Conservation (phyloP, 2,113 vertebrate species). For the Phainopepla nitens region DNA sequence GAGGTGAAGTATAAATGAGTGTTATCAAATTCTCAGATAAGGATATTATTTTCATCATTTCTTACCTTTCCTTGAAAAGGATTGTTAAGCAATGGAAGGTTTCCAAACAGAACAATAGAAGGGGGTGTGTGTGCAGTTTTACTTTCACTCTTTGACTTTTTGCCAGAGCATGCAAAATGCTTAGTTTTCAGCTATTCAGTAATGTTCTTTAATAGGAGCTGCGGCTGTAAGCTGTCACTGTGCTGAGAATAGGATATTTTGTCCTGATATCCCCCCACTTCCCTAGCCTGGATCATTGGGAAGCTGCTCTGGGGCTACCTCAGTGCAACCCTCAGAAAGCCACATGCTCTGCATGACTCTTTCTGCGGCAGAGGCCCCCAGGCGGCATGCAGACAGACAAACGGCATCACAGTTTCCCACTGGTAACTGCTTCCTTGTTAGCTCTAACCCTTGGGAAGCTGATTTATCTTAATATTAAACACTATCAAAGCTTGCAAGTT, state of each 20-base stretch:
- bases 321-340: neutral
- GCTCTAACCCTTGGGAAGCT: neutral
- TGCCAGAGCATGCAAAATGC: slow-evolving; percentile 28
- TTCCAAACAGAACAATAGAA: slow-evolving; percentile 57
- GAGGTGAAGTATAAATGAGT: neutral
- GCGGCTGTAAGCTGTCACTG: neutral
- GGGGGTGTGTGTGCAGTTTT: neutral
- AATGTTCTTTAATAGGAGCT: neutral
- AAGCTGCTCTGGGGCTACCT: neutral
- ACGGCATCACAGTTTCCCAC: neutral
- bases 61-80: neutral
- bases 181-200: slow-evolving; percentile 3
- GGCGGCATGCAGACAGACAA: neutral
- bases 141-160: slow-evolving; percentile 50
- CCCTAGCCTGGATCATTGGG: neutral
- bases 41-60: slow-evolving; percentile 27
- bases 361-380: neutral
- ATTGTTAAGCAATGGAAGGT: slow-evolving; percentile 11
- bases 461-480: neutral
- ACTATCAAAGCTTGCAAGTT: neutral
- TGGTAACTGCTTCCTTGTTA: neutral
- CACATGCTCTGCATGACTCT: neutral
- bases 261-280: neutral
- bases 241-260: neutral
- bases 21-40: neutral